phyloP scores from a whole-genome alignment of 1,140 invertebrate genomes.

The Macrosteles quadrilineatus region DNA sequence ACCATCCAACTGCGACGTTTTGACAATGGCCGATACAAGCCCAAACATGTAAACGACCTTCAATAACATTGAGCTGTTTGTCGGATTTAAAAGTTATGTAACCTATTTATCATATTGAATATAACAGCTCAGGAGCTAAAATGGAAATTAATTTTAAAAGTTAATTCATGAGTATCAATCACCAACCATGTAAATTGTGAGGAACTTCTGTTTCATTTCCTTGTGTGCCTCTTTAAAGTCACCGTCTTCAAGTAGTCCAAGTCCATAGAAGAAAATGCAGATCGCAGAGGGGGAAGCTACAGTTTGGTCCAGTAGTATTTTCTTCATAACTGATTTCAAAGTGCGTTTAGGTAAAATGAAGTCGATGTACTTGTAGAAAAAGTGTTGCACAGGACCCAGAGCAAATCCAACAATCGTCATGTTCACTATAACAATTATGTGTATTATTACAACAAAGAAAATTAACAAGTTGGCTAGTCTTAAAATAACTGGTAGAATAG shows the following conservation, averaged over 20 bases:
- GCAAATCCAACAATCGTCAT: constrained; percentile 71
- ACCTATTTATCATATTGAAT: too few relatives aligned
- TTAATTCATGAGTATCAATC: too few relatives aligned
- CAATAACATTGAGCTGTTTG: too few relatives aligned
- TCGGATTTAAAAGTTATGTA: too few relatives aligned
- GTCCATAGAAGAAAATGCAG: constrained; percentile 68
- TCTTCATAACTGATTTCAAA: constrained; percentile 60
- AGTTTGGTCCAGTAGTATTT: constrained; percentile 72
- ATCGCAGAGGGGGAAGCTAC: constrained; percentile 74
- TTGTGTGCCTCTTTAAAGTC: constrained; percentile 54
- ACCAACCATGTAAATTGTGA: constrained; percentile 61
- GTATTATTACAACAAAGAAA: too few relatives aligned
- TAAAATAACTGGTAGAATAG: too few relatives aligned
- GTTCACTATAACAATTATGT: constrained; percentile 35
- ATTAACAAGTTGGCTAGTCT: too few relatives aligned
- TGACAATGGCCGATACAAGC: too few relatives aligned
- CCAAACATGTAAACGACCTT: too few relatives aligned
- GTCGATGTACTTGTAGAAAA: constrained; percentile 75
- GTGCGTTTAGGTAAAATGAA: constrained; percentile 63
- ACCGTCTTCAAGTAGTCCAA: constrained; percentile 67
- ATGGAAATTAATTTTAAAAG: too few relatives aligned
- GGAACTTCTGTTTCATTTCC: constrained; percentile 68
- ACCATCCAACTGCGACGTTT: too few relatives aligned
- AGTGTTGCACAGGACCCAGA: constrained; percentile 75
- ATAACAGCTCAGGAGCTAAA: too few relatives aligned